Conservation (phyloP, 1,140 invertebrate species). For the Calycopis cecrops region DNA sequence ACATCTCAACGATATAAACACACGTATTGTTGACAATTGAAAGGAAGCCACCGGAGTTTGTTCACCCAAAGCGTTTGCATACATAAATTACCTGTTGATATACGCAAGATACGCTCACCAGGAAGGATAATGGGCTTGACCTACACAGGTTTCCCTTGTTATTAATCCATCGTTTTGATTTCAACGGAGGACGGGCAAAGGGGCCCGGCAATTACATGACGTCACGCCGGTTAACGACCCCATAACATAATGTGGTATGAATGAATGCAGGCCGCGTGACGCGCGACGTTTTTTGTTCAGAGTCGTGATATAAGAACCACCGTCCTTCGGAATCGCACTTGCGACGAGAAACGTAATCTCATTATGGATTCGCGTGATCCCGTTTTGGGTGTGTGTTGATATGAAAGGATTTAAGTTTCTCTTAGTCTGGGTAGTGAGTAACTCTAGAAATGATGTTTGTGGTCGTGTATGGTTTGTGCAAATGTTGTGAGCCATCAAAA, state of each 20-base stretch:
- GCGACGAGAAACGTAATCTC: background rate
- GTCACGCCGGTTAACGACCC: constrained; percentile 71
- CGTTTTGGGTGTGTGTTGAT: too few relatives aligned
- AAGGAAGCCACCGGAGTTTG: background rate
- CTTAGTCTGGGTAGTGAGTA: too few relatives aligned
- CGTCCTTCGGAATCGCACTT: constrained; percentile 13
- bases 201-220: constrained; percentile 72
- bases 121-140: constrained; percentile 61
- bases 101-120: background rate
- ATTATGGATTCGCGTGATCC: too few relatives aligned
- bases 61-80: constrained; percentile 34
- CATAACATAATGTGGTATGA: constrained; percentile 71
- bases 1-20: too few relatives aligned
- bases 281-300: constrained; percentile 55
- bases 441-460: too few relatives aligned
- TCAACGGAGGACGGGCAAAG: constrained; percentile 57
- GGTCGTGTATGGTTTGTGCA: too few relatives aligned
- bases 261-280: constrained; percentile 68
- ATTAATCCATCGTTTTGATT: constrained; percentile 72
- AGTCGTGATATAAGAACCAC: constrained; percentile 34
- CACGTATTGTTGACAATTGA: too few relatives aligned
- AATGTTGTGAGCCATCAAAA: too few relatives aligned
- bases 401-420: too few relatives aligned
- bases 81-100: constrained; percentile 32
- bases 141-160: constrained; percentile 69